Conservation (phyloP, 2,888 invertebrate genomes). For the Podotricha telesiphe region DNA sequence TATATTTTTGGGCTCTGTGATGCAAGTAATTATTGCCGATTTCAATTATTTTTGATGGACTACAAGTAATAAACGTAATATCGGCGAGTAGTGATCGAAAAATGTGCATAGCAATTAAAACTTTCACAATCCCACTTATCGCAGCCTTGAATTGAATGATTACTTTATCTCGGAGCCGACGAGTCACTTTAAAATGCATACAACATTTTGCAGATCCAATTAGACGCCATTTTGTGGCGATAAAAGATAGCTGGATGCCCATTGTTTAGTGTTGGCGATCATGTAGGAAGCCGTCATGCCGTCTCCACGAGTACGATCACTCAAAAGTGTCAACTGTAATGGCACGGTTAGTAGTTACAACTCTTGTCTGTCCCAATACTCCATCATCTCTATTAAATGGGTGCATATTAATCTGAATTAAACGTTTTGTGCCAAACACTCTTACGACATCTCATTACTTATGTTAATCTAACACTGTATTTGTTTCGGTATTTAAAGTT, state of each 20-base stretch:
- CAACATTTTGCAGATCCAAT: constrained; percentile 75
- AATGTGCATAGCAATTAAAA: constrained; percentile 45
- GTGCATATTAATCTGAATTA: constrained; percentile 59
- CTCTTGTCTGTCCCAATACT: constrained; percentile 55
- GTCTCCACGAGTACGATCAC: constrained; percentile 64
- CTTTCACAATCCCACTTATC: constrained; percentile 53
- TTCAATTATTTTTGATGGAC: constrained; percentile 42
- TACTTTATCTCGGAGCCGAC: constrained; percentile 51
- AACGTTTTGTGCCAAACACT: constrained; percentile 35
- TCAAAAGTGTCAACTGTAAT: constrained; percentile 79
- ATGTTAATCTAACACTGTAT: background rate
- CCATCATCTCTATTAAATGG: constrained; percentile 67
- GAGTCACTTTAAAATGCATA: constrained; percentile 52
- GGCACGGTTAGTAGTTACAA: constrained; percentile 51
- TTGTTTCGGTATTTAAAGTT: constrained; percentile 6
- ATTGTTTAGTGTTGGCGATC: constrained; percentile 74
- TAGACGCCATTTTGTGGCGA: constrained; percentile 77
- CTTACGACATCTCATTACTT: constrained; percentile 31
- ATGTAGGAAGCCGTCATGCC: constrained; percentile 60
- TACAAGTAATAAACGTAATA: constrained; percentile 37
- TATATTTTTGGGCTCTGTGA: constrained; percentile 14
- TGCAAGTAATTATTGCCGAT: constrained; percentile 31
- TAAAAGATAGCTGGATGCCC: constrained; percentile 72
- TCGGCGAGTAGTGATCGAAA: constrained; percentile 36
- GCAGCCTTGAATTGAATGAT: constrained; percentile 55